Evolutionary conservation across 2,113 vertebrate genomes (phyloP), one percentile per base, ranked within the genome.

Genomic region (Herpetotheres cachinnans): DNA sequence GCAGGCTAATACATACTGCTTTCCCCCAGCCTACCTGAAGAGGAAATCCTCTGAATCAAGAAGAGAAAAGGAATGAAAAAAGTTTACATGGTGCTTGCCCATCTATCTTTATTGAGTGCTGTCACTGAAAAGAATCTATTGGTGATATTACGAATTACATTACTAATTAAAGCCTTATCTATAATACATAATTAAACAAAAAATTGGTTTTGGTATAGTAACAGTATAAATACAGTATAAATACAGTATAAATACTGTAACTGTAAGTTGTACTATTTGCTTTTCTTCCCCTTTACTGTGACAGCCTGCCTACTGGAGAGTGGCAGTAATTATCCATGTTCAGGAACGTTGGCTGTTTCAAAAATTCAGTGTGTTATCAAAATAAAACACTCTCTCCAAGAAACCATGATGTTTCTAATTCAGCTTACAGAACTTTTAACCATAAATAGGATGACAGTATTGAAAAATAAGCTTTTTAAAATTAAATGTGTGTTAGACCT

Each of bases 51-150:
- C 20, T 70, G 5, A 82, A 55, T 61, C 21, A 46, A 59, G 21
- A 55, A 59, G 4, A 50, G 21, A 86, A 61, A 71, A 21, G 10
- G 63, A 44, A 17, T 8, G 10, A 47, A 67, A 36, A 67, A 42
- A 9, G 5, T 56, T 69, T 30, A 25, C 0, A 0, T 58, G n/a
- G 13, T 32, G 11, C 11, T 76, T 66, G 13, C 8, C 13, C 29
- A 74, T 25, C 11, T 63, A 54, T 7, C 7, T 49, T 49, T 61
- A 56, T 5, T 29, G 21, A 49, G 12, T 49, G 7, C 9, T 80
- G 2, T 52, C 87, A 56, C 26, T 16, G 47, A 66, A 76, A 90
- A 62, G 0, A 76, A 71, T 50, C 29, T 80, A 8, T 46, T n/a
- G 30, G 29, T 72, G 52, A 8, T 20, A 52, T 20, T 52, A 62